A percentile compares a stretch with the other conserved stretches of the same genome.
Conservation (phyloP, 2,797 vertebrate species). For the Uromys caudimaculatus region DNA sequence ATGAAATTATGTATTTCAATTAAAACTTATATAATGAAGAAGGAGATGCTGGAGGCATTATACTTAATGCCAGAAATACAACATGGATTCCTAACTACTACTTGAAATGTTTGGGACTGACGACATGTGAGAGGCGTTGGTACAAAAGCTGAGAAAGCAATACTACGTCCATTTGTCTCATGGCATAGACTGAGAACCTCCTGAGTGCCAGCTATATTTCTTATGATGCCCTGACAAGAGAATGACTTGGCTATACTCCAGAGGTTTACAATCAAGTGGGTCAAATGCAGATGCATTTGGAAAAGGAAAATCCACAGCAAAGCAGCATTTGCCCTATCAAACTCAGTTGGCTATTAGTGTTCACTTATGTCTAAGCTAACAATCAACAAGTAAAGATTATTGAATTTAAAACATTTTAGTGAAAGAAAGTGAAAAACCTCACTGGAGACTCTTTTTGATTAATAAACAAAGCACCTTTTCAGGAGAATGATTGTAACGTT, state of each 20-base stretch:
- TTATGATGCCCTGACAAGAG: neutral
- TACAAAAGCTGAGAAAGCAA: neutral
- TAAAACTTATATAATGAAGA: slow-evolving; percentile 3
- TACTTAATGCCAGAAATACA: neutral
- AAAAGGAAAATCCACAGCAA: neutral
- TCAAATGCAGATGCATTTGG: neutral
- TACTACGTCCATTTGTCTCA: slow-evolving; percentile 5
- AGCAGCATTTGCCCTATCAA: neutral
- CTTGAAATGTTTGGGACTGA: neutral
- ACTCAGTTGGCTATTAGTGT: neutral
- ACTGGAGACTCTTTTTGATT: neutral
- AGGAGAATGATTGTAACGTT: neutral
- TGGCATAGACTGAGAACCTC: neutral
- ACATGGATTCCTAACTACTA: neutral
- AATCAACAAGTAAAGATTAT: neutral
- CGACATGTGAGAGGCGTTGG: neutral
- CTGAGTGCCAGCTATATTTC: neutral
- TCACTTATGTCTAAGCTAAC: neutral
- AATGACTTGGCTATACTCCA: neutral
- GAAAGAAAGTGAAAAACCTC: neutral
- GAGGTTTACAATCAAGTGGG: neutral
- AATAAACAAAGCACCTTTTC: neutral
- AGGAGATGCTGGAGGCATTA: neutral
- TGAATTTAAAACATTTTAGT: neutral
- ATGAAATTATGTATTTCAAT: slow-evolving; percentile 15